Percentiles rank a stretch among this genome's conserved stretches.
Conservation (phyloP, 2,888 invertebrate species). For the Philereme vetulata region DNA sequence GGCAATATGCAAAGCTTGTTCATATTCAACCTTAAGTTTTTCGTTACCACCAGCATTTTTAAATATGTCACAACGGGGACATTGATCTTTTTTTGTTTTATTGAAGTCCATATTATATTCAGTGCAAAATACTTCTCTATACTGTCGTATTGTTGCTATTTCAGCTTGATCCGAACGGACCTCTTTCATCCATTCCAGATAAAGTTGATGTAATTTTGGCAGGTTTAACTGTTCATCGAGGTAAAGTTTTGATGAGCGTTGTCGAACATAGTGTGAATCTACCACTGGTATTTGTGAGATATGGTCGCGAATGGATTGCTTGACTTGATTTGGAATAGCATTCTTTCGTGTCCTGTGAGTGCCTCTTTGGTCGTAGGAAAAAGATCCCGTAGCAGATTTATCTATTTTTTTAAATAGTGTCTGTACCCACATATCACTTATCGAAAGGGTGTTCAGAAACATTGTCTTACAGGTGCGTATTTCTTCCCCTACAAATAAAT, state of each 20-base stretch:
- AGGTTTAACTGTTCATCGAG: no score
- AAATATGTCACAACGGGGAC: no score
- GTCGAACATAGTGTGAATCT: slow-evolving; percentile 17
- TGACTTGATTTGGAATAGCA: slow-evolving; percentile 14
- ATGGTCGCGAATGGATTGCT: no score
- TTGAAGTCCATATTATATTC: no score
- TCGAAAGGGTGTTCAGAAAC: slow-evolving; percentile 6
- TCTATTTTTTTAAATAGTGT: neutral
- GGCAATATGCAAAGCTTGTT: neutral
- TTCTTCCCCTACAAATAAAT: no score
- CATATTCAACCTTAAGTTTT: neutral
- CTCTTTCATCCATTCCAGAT: no score
- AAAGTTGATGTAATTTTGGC: no score
- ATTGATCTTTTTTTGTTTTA: no score
- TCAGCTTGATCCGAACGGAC: no score
- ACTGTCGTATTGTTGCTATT: no score
- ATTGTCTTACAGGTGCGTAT: no score
- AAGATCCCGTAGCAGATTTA: neutral
- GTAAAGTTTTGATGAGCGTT: slow-evolving; percentile 14
- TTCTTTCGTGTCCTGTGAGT: slow-evolving; percentile 18
- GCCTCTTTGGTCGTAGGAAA: slow-evolving; percentile 18
- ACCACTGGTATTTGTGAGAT: slow-evolving; percentile 6
- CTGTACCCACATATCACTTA: slow-evolving; percentile 22
- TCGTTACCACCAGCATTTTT: neutral
- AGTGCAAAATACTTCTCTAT: no score